Conservation (phyloP, 1,140 invertebrate genomes). For the Paralvinella palmiformis region DNA sequence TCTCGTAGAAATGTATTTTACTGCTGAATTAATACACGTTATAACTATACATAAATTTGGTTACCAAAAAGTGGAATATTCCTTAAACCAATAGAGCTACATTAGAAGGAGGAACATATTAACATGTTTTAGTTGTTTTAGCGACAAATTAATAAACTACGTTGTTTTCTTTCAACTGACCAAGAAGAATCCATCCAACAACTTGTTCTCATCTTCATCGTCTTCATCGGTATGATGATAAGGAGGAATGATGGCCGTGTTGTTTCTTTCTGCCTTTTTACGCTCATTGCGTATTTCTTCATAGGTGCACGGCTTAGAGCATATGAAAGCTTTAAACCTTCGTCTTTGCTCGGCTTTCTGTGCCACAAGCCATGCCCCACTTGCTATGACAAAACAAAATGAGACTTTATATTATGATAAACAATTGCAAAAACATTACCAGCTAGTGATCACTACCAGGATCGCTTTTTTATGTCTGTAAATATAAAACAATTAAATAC, state of each 20-base stretch:
- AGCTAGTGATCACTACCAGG: too few relatives aligned
- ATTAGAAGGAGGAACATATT: not conserved
- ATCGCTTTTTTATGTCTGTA: too few relatives aligned
- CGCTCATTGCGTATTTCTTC: constrained; percentile 42
- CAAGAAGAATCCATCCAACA: constrained; percentile 48
- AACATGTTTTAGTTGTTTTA: not conserved
- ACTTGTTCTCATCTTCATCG: constrained; percentile 27
- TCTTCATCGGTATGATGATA: constrained; percentile 20
- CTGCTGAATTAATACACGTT: too few relatives aligned
- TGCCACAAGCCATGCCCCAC: constrained; percentile 44
- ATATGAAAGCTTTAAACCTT: constrained; percentile 44
- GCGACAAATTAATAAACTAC: not conserved
- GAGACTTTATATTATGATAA: not conserved
- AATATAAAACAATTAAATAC: too few relatives aligned
- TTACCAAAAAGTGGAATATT: not conserved
- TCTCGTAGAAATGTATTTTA: too few relatives aligned
- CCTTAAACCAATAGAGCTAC: not conserved
- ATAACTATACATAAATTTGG: not conserved
- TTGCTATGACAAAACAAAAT: constrained; percentile 20
- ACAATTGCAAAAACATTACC: not conserved
- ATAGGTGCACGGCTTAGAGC: constrained; percentile 43
- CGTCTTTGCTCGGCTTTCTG: constrained; percentile 41
- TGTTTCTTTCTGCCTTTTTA: constrained; percentile 31
- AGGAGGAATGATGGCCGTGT: constrained; percentile 20
- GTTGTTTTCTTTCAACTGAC: constrained; percentile 24